Evolutionary conservation across 2,888 invertebrate genomes (phyloP).

Genomic region (Drosophila kuntzei): DNA sequence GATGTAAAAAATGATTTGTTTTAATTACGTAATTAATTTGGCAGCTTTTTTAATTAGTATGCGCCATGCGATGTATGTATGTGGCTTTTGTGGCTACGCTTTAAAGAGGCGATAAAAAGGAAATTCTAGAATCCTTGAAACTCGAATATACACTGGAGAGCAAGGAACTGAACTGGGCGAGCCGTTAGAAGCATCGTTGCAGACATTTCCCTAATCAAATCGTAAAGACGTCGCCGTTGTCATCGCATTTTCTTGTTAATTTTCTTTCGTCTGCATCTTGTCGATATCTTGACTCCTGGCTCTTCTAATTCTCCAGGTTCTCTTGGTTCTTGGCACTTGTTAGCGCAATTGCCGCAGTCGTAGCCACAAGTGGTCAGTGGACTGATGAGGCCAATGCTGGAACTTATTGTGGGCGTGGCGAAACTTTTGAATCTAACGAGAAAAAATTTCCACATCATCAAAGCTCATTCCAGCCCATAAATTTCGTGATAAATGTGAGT

Average conservation of each 20-base stretch:
- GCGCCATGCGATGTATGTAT: slow-evolving; percentile 41
- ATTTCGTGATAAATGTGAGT: slow-evolving; percentile 84
- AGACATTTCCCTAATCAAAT: slow-evolving; percentile 81
- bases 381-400: slow-evolving; percentile 75
- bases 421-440: slow-evolving; percentile 83
- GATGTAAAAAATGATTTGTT: slow-evolving; percentile 55
- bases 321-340: slow-evolving; percentile 48
- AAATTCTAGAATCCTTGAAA: not conserved
- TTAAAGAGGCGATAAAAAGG: slow-evolving; percentile 14
- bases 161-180: not conserved
- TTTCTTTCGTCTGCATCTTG: slow-evolving; percentile 48
- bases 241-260: slow-evolving; percentile 77
- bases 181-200: slow-evolving; percentile 36
- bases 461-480: slow-evolving; percentile 85
- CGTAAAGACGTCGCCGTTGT: slow-evolving; percentile 65
- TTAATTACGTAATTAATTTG: slow-evolving; percentile 76
- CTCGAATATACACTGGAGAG: not conserved
- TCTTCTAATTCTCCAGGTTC: slow-evolving; percentile 4
- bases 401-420: slow-evolving; percentile 29
- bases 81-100: slow-evolving; percentile 33
- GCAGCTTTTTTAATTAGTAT: slow-evolving; percentile 62
- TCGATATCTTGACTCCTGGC: slow-evolving; percentile 40
- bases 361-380: slow-evolving; percentile 80
- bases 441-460: slow-evolving; percentile 86
- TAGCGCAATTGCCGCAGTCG: slow-evolving; percentile 53